Percentiles rank a stretch among this genome's conserved stretches.
These are phyloP conservation scores for Helobdella robusta DNA, from an alignment of 2,888 invertebrate species.

Conservation along the genomic window DNA sequence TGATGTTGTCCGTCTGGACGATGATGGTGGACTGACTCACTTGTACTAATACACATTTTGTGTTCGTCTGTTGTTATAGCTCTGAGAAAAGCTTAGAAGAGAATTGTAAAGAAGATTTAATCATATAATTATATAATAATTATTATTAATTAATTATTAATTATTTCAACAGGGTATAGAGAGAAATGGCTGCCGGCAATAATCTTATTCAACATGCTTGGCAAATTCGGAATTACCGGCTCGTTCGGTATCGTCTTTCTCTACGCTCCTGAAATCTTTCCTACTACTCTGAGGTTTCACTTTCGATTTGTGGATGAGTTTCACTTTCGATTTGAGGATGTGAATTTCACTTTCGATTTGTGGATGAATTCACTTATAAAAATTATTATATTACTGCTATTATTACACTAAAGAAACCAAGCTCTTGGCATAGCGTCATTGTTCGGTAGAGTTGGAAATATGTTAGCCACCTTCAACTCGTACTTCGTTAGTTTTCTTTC, in stretches of 20 bases:
- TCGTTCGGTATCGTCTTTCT: constrained; percentile 45
- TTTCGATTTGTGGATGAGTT: too few relatives aligned
- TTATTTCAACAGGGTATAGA: not conserved
- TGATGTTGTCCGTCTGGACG: not conserved
- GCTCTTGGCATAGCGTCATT: constrained; percentile 44
- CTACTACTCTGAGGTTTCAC: constrained; percentile 22
- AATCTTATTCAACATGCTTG: constrained; percentile 36
- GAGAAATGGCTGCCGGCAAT: constrained; percentile 22
- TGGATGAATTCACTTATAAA: too few relatives aligned
- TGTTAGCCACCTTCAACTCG: constrained; percentile 43
- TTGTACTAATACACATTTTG: too few relatives aligned
- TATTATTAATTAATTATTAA: too few relatives aligned
- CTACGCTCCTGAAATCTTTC: constrained; percentile 45
- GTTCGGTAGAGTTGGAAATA: constrained; percentile 44
- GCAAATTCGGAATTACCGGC: constrained; percentile 48
- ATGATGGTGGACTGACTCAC: not conserved
- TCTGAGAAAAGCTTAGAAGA: too few relatives aligned
- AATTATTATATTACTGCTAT: too few relatives aligned
- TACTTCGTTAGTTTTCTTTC: constrained; percentile 41
- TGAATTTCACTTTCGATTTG: too few relatives aligned
- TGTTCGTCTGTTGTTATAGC: too few relatives aligned
- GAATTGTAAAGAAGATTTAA: too few relatives aligned
- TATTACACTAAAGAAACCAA: too few relatives aligned
- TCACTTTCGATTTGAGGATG: too few relatives aligned
- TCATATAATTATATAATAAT: too few relatives aligned